Evolutionary conservation across 2,113 vertebrate genomes (phyloP).

Genomic region (Chunga burmeisteri): DNA sequence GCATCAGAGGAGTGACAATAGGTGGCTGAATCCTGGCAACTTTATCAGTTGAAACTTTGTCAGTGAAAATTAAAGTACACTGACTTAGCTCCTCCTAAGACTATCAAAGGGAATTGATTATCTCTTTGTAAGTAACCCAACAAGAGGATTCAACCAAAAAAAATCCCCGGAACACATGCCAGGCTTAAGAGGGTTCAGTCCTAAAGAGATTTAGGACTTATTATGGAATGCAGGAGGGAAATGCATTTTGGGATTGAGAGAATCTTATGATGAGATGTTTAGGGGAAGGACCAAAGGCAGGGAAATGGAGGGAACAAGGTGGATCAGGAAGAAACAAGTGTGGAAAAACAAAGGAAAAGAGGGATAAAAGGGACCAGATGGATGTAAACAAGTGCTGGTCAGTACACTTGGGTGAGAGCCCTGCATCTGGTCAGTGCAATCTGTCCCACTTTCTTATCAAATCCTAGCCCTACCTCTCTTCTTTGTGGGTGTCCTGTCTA

Average conservation of each 20-base stretch:
- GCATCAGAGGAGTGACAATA: background rate
- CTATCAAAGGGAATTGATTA: background rate
- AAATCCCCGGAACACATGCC: background rate
- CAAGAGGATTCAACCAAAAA: background rate
- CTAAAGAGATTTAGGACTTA: background rate
- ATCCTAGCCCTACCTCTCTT: background rate
- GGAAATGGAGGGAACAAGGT: background rate
- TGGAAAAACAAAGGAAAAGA: background rate
- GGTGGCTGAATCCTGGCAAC: background rate
- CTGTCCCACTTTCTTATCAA: background rate
- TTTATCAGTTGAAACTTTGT: background rate
- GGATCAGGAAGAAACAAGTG: background rate
- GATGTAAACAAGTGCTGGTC: background rate
- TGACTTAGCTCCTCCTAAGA: background rate
- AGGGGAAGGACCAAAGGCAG: background rate
- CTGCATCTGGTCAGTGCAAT: background rate
- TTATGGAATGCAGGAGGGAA: background rate
- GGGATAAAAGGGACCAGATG: background rate
- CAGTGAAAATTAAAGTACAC: background rate
- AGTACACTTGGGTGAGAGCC: background rate
- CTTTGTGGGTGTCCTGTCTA: background rate
- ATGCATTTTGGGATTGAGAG: background rate
- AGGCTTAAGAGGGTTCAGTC: background rate
- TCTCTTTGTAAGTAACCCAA: background rate
- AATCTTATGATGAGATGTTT: background rate